A percentile compares a stretch with the other conserved stretches of the same genome.
Conservation (phyloP, 2,113 vertebrate species). For the Octodon degus region DNA sequence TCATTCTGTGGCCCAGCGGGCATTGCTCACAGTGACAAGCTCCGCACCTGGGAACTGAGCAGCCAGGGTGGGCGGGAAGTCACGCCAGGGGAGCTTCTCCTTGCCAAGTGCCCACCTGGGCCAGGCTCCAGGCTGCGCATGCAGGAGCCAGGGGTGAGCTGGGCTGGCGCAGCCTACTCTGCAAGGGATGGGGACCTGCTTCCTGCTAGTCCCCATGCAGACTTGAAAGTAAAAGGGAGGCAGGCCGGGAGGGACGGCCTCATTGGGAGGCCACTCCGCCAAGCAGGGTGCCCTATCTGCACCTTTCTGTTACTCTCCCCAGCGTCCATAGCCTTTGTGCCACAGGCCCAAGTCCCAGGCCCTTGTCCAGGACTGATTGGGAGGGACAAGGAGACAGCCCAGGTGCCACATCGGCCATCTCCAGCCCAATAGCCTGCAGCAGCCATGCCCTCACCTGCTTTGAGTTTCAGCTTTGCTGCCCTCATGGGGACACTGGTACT, state of each 20-base stretch:
- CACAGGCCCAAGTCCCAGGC: background rate
- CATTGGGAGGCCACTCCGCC: background rate
- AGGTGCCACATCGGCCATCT: background rate
- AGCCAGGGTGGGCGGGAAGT: background rate
- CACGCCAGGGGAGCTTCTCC: background rate
- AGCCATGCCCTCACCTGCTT: background rate
- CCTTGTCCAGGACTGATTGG: background rate
- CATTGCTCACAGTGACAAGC: background rate
- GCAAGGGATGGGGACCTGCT: background rate
- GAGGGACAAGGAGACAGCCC: background rate
- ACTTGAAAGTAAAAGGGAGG: background rate
- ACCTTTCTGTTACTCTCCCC: background rate
- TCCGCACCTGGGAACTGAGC: background rate
- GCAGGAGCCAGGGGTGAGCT: background rate
- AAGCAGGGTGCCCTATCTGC: background rate
- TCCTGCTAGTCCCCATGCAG: background rate
- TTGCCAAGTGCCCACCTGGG: background rate
- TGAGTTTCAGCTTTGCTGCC: background rate
- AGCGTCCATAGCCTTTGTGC: background rate
- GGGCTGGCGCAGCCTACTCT: background rate
- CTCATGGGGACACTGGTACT: background rate
- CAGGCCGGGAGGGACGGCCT: background rate
- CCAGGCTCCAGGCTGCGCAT: background rate
- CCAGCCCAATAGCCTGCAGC: background rate
- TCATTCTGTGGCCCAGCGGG: background rate